Evolutionary conservation across 2,113 vertebrate genomes (phyloP).

Genomic region (Damaliscus lunatus): DNA sequence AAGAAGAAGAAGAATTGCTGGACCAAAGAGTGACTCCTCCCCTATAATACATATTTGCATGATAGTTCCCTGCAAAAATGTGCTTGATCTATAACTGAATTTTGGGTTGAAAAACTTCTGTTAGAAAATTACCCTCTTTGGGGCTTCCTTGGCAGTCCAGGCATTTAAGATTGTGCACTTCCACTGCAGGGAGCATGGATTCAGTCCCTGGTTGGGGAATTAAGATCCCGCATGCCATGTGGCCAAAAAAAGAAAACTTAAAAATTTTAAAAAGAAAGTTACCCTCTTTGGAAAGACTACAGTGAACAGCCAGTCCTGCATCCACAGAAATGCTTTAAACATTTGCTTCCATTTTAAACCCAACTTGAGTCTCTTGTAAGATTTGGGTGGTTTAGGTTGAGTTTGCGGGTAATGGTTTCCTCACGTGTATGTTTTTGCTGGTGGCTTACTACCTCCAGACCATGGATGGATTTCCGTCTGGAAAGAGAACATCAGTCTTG

Average conservation of each 20-base stretch:
- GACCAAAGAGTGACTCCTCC: not conserved
- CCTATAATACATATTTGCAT: not conserved
- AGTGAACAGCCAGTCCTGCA: not conserved
- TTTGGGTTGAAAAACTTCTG: not conserved
- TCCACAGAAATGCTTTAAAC: not conserved
- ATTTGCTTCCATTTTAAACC: slow-evolving; percentile 5
- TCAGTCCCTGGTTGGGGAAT: not conserved
- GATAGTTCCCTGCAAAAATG: not conserved
- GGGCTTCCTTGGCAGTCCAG: not conserved
- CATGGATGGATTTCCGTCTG: not conserved
- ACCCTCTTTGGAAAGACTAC: not conserved
- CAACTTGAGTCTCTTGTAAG: not conserved
- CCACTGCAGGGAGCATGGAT: not conserved
- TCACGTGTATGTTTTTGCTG: not conserved
- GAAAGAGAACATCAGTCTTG: not conserved
- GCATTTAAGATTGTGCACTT: not conserved
- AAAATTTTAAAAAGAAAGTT: not conserved
- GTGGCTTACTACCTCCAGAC: not conserved
- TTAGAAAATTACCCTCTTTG: not conserved
- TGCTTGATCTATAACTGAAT: not conserved
- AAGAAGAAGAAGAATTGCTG: not conserved
- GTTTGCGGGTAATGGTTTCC: not conserved
- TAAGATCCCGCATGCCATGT: not conserved
- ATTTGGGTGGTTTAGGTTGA: not conserved
- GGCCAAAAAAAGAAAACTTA: not conserved